Conservation (phyloP, 1,140 invertebrate genomes). For the Drosophila paulistorum region DNA sequence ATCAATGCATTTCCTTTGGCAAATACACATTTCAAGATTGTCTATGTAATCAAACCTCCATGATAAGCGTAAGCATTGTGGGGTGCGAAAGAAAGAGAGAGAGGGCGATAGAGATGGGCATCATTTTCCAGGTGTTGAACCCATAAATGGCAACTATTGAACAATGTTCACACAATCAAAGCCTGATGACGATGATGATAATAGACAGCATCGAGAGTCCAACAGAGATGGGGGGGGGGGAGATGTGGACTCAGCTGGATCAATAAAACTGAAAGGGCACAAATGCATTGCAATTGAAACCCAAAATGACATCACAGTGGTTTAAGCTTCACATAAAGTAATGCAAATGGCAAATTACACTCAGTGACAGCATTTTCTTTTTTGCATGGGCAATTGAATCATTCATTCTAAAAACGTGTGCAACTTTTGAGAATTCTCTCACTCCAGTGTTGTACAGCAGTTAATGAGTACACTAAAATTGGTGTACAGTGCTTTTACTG, state of each 20-base stretch:
- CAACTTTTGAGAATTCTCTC: no score
- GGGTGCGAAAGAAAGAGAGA: neutral
- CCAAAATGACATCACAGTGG: constrained; percentile 15
- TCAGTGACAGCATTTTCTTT: no score
- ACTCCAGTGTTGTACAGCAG: no score
- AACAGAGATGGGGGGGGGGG: neutral
- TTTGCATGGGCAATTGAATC: no score
- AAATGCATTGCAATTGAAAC: constrained; percentile 5
- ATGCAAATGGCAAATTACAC: neutral
- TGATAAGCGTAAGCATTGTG: constrained; percentile 17
- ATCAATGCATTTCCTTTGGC: neutral
- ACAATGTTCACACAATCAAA: constrained; percentile 55
- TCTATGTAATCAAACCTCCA: neutral
- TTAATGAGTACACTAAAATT: no score
- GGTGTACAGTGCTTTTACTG: no score
- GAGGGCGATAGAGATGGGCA: neutral
- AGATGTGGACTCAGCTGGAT: no score
- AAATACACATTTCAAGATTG: neutral
- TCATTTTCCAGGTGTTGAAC: constrained; percentile 14
- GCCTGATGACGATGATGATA: constrained; percentile 42
- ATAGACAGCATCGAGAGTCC: constrained; percentile 32
- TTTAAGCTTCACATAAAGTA: neutral
- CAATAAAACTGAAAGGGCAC: no score
- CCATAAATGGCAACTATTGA: constrained; percentile 57
- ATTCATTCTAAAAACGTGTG: no score